Evolutionary conservation across 1,140 invertebrate genomes (phyloP).

Genomic region (Theocolax elegans): DNA sequence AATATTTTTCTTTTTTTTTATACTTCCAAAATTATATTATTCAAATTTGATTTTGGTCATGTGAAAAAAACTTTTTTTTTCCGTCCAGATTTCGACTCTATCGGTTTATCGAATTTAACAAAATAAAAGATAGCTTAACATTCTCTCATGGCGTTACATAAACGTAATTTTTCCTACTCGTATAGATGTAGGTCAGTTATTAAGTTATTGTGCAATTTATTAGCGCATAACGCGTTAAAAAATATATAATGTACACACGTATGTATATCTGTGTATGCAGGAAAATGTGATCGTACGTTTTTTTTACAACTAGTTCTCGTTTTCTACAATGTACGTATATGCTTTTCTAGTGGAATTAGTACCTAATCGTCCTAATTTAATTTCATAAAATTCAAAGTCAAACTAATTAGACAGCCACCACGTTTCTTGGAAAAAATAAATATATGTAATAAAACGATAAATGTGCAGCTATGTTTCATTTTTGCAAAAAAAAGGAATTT

Average conservation of each 20-base stretch:
- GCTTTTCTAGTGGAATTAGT: constrained; percentile 2
- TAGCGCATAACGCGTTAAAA: neutral
- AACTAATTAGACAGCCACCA: neutral
- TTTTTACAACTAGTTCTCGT: neutral
- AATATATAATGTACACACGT: neutral
- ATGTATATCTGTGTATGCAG: neutral
- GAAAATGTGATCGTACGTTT: constrained; percentile 4
- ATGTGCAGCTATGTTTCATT: too few species aligned
- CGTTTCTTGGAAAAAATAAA: neutral
- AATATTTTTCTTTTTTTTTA: too few species aligned
- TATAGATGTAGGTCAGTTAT: constrained; percentile 29
- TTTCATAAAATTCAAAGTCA: constrained; percentile 21
- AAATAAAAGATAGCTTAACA: too few species aligned
- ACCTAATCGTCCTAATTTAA: constrained; percentile 4
- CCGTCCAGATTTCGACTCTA: too few species aligned
- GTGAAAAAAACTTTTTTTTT: too few species aligned
- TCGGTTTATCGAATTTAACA: too few species aligned
- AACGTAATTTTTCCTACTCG: constrained; percentile 8
- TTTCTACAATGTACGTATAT: neutral
- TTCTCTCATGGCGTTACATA: neutral
- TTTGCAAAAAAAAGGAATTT: neutral
- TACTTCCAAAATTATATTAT: too few species aligned
- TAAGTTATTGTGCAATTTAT: constrained; percentile 27
- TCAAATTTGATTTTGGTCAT: too few species aligned
- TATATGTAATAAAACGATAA: too few species aligned